Evolutionary conservation across 2,888 invertebrate species (phyloP).

Genomic region (Lasioglossum lativentre): DNA sequence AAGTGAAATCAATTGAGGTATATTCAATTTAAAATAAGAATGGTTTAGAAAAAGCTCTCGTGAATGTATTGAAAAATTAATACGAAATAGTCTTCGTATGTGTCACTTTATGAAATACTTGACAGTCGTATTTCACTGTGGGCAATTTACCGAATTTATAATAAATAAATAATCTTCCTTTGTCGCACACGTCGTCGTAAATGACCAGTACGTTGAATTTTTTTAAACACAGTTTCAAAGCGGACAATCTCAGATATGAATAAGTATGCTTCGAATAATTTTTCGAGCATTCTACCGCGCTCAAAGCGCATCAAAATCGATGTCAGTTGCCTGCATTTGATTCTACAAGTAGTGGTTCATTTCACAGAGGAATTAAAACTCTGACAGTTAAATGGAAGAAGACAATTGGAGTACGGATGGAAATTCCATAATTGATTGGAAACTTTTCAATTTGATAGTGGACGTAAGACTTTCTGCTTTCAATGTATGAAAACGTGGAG

Average conservation of each 20-base stretch:
- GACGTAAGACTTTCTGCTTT: neutral
- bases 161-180: neutral
- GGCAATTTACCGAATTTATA: neutral
- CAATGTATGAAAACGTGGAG: neutral
- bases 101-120: neutral
- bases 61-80: neutral
- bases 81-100: neutral
- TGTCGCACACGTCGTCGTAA: neutral
- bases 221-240: neutral
- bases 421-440: neutral
- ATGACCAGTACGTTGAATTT: neutral
- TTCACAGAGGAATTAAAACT: neutral
- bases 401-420: neutral
- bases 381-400: neutral
- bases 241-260: neutral
- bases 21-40: neutral
- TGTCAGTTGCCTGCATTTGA: neutral
- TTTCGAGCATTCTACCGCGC: neutral
- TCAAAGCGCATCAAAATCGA: neutral
- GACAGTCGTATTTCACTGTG: neutral
- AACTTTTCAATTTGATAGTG: neutral
- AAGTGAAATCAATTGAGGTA: neutral
- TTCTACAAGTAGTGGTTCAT: neutral
- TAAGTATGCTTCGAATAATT: neutral
- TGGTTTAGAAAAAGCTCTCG: neutral